A percentile compares a stretch with the other conserved stretches of the same genome.
phyloP scores from a whole-genome alignment of 1,140 invertebrate species.

The Habropoda laboriosa region DNA sequence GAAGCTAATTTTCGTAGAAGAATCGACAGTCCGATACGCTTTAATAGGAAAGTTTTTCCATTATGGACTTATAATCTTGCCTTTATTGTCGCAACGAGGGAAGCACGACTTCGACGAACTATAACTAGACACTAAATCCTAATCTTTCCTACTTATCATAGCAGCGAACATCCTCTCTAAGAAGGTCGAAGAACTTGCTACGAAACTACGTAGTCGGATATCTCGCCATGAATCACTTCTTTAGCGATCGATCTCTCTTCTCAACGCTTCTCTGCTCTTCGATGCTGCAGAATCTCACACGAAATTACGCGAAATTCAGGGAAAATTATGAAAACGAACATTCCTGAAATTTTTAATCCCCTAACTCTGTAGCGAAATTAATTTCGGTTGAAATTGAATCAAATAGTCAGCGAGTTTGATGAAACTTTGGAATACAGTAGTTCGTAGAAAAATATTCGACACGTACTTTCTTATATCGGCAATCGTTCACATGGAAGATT shows the following conservation, averaged over 20 bases:
- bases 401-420: no score
- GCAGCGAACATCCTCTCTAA: not conserved
- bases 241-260: not conserved
- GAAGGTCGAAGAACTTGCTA: not conserved
- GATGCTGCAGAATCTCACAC: not conserved
- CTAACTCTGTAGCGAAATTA: no score
- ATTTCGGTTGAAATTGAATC: no score
- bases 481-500: no score
- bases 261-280: not conserved
- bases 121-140: conserved; percentile 10
- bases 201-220: not conserved
- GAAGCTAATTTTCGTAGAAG: not conserved
- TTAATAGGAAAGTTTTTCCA: conserved; percentile 32
- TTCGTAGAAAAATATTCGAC: no score
- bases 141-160: conserved; percentile 10
- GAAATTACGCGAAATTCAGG: not conserved
- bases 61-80: conserved; percentile 28
- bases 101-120: not conserved
- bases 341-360: no score
- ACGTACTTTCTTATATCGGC: no score
- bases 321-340: no score
- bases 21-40: conserved; percentile 1
- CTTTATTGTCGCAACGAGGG: not conserved
- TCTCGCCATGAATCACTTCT: not conserved
- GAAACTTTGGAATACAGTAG: no score